These are phyloP conservation scores for Semibalanus balanoides DNA, from an alignment of 1,140 invertebrate species.

Conservation along the genomic window DNA sequence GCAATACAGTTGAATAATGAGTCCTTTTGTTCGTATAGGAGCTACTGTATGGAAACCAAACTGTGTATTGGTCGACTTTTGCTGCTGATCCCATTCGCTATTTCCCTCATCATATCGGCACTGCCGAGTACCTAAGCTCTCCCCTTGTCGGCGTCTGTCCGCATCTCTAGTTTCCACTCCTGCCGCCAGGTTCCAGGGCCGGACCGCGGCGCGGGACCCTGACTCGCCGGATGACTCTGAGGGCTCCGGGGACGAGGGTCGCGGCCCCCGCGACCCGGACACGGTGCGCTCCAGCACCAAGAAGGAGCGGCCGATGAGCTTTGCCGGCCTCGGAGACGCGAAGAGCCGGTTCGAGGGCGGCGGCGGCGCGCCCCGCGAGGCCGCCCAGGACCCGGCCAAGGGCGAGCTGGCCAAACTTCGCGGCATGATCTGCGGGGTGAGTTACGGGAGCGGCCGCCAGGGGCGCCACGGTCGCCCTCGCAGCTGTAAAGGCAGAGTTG, in stretches of 20 bases:
- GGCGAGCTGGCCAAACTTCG: conserved; percentile 73
- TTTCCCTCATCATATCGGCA: too few species aligned
- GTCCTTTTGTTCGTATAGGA: too few species aligned
- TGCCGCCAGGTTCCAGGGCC: neutral
- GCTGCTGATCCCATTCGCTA: too few species aligned
- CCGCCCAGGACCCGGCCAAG: conserved; percentile 59
- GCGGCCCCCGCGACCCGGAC: neutral
- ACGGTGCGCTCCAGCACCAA: neutral
- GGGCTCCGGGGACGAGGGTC: neutral
- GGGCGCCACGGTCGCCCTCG: too few species aligned
- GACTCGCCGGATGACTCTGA: neutral
- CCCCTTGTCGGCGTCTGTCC: neutral
- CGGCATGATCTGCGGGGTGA: conserved; percentile 63
- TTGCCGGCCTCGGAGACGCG: conserved; percentile 70
- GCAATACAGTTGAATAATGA: too few species aligned
- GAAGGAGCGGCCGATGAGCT: conserved; percentile 54
- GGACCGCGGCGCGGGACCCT: neutral
- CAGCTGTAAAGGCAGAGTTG: too few species aligned
- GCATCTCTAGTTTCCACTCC: neutral
- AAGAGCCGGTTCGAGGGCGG: conserved; percentile 30
- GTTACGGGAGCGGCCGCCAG: conserved; percentile 14
- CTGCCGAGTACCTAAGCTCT: too few species aligned
- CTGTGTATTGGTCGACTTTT: too few species aligned
- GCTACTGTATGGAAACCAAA: too few species aligned
- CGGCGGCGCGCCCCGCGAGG: conserved; percentile 42